These are phyloP conservation scores for Antechinus stuartii DNA, from an alignment of 2,113 vertebrate species.

Conservation along the genomic window DNA sequence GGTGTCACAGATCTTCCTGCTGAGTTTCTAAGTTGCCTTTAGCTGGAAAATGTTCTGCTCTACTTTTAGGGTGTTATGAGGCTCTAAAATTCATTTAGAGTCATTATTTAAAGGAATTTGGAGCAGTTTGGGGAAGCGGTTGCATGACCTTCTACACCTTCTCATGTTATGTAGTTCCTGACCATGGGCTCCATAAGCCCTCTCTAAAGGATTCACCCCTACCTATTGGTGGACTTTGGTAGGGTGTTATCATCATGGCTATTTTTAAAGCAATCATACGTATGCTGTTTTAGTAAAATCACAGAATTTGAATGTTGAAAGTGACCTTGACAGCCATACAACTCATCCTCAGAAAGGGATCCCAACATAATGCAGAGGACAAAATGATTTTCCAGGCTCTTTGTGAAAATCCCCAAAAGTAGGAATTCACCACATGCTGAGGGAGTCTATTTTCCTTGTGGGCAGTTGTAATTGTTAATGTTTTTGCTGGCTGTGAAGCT, in stretches of 20 bases:
- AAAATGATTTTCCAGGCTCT: background rate
- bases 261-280: background rate
- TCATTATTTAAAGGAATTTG: no score
- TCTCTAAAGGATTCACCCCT: background rate
- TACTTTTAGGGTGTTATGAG: no score
- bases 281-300: background rate
- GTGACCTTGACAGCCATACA: background rate
- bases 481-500: background rate
- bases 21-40: no score
- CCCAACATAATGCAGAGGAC: background rate
- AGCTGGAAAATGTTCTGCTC: no score
- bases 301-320: background rate
- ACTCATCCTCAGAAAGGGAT: background rate
- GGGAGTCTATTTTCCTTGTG: background rate
- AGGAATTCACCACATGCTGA: background rate
- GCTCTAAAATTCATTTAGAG: no score
- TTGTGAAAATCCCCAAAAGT: background rate
- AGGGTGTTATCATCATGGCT: background rate
- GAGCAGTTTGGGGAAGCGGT: no score
- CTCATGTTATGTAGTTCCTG: background rate
- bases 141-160: background rate
- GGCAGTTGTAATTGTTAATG: background rate
- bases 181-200: background rate
- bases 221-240: background rate
- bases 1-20: no score